Conservation (phyloP, 2,113 vertebrate species). For the Hepsetus odoe region DNA sequence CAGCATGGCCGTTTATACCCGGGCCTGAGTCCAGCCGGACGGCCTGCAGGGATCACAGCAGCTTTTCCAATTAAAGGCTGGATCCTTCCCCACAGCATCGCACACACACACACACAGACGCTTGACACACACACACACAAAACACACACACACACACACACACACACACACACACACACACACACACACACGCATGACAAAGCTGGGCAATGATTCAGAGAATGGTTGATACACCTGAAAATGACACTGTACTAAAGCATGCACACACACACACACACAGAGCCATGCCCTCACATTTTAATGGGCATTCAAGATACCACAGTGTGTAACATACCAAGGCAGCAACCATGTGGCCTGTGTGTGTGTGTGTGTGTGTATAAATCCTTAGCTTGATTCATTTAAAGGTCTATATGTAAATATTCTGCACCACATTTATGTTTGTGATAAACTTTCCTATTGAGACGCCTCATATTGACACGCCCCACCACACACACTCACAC, state of each 20-base stretch:
- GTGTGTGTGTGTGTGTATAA: too few species aligned
- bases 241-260: neutral
- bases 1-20: conserved; percentile 31
- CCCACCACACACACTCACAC: neutral
- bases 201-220: neutral
- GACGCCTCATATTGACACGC: neutral
- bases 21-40: conserved; percentile 17
- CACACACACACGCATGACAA: neutral
- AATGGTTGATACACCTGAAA: neutral
- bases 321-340: neutral
- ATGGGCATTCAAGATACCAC: too few species aligned
- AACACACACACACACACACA: conserved; percentile 23
- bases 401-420: too few species aligned
- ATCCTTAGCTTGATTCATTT: too few species aligned
- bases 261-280: neutral
- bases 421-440: neutral
- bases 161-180: conserved; percentile 24
- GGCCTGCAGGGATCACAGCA: conserved; percentile 34
- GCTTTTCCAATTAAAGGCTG: conserved; percentile 42
- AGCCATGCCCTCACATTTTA: too few species aligned
- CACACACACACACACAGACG: conserved; percentile 14
- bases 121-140: too few species aligned
- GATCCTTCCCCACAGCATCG: conserved; percentile 8
- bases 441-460: neutral
- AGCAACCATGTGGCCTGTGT: neutral